Conservation (phyloP, 2,888 invertebrate species). For the Spialia ferax region DNA sequence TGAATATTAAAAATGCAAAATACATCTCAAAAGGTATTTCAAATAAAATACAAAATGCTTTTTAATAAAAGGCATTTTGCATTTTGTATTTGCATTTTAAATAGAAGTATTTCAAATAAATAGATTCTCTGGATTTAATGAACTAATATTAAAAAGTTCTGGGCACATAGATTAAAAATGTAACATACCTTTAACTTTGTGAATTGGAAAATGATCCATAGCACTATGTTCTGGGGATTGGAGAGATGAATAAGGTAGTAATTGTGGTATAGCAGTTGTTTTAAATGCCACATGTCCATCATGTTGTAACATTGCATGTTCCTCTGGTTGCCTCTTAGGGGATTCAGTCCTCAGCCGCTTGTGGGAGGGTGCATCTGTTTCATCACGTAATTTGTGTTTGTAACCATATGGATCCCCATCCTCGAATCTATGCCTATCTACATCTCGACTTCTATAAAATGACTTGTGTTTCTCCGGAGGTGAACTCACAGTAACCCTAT, state of each 20-base stretch:
- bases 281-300: conserved; percentile 36
- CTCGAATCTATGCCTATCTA: conserved; percentile 6
- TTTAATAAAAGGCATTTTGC: too few relatives aligned
- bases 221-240: conserved; percentile 70
- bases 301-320: conserved; percentile 46
- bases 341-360: conserved; percentile 61
- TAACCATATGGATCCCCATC: conserved; percentile 23
- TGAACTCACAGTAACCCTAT: conserved; percentile 59
- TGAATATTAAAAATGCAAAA: too few relatives aligned
- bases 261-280: conserved; percentile 13
- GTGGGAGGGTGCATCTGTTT: conserved; percentile 58
- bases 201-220: conserved; percentile 45
- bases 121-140: too few relatives aligned
- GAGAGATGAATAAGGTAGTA: conserved; percentile 43
- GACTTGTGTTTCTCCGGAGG: conserved; percentile 54
- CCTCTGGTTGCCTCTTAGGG: conserved; percentile 42
- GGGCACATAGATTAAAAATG: not conserved
- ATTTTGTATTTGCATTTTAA: too few relatives aligned
- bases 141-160: too few relatives aligned
- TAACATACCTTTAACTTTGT: conserved; percentile 62
- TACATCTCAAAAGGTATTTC: too few relatives aligned
- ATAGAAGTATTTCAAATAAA: too few relatives aligned
- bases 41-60: too few relatives aligned
- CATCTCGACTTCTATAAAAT: conserved; percentile 47
- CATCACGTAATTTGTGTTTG: conserved; percentile 59